phyloP scores from a whole-genome alignment of 2,888 invertebrate genomes.

The Tortrix viridana region DNA sequence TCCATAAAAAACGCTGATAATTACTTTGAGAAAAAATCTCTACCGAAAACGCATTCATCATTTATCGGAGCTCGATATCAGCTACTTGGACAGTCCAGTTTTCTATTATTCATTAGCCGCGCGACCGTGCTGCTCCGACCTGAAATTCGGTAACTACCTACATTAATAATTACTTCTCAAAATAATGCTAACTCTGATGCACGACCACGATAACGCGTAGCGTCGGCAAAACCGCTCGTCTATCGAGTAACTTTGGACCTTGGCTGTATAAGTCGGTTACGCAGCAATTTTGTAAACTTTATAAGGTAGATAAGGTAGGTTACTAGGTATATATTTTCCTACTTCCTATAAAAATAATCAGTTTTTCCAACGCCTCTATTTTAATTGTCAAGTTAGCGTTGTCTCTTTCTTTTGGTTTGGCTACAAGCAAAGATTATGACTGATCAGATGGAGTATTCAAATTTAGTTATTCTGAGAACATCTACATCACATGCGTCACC shows the following conservation, averaged over 20 bases:
- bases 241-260: not conserved
- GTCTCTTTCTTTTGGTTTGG: too few species aligned
- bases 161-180: conserved; percentile 84
- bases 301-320: too few species aligned
- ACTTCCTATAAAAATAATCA: too few species aligned
- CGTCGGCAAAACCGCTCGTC: conserved; percentile 45
- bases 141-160: conserved; percentile 81
- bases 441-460: too few species aligned
- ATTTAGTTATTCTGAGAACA: too few species aligned
- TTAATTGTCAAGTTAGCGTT: too few species aligned
- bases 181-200: conserved; percentile 80
- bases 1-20: conserved; percentile 57
- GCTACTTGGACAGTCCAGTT: conserved; percentile 76
- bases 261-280: not conserved
- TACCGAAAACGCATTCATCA: conserved; percentile 75
- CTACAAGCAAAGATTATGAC: too few species aligned
- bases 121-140: conserved; percentile 67
- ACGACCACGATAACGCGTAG: conserved; percentile 73
- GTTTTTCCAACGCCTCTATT: too few species aligned
- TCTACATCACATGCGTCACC: too few species aligned
- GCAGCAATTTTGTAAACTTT: not conserved
- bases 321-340: too few species aligned
- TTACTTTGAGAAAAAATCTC: conserved; percentile 62
- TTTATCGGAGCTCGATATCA: conserved; percentile 71
- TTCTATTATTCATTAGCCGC: conserved; percentile 80